Evolutionary conservation across 2,888 invertebrate species (phyloP), one percentile per base, ranked within the genome.

Genomic region (Parelbella ahira): DNA sequence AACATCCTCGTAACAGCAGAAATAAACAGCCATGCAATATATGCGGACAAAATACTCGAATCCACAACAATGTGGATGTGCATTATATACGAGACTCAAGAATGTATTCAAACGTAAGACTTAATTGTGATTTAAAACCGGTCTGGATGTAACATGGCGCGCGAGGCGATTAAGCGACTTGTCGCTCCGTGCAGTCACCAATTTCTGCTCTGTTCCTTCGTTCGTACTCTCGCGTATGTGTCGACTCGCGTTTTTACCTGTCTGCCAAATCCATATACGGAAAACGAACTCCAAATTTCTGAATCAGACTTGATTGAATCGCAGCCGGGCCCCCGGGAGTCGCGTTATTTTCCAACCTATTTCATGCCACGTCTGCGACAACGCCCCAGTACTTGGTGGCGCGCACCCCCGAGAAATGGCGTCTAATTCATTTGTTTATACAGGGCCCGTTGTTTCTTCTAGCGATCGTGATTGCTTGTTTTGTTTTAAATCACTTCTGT

Each of bases 281-380:
- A 82, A 83, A 83, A 83, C 81, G 79, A 81, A 84, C 83, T 80
- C 76, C 78, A 65, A 83, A 82, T 79, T 78, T 78, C 74, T 80
- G 82, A 82, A 83, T 83, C 77, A 71, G 72, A 72, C 67, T 77
- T 82, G 84, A 87, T 87, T 87, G 86, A 83, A 84, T 83, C 81
- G 71, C 68, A 74, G 70, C 62, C 66, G 64, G 66, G 79, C 84
- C 82, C 79, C 63, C 66, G 82, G 82, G 82, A 78, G 74, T 66
- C 64, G 68, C 75, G 77, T 79, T 81, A 81, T 83, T 84, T 84
- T 80, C 82, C 83, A 69, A 80, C 72, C 80, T 82, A 82, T 84
- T 82, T 81, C 73, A 71, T 80, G 68, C 62, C 65, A 60, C 70
- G 68, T 72, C 69, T 60, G 57, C 55, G 44, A 45, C 52, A 51